These are phyloP conservation scores for Cyphomyrus plagiostoma DNA, from an alignment of 2,113 vertebrate genomes.

Conservation along the genomic window DNA sequence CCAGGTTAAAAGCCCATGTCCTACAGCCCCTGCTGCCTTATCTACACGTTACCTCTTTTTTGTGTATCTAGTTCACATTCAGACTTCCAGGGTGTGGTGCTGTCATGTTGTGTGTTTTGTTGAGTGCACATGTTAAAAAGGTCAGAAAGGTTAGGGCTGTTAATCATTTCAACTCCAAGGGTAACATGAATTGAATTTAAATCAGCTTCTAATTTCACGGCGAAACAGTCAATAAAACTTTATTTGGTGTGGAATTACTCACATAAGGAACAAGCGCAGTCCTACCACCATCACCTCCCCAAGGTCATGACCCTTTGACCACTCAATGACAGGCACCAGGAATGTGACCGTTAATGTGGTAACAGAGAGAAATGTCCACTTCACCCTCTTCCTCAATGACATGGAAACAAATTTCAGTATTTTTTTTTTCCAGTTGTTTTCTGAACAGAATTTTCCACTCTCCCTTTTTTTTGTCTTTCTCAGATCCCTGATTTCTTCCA, in stretches of 20 bases:
- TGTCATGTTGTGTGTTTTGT: not conserved
- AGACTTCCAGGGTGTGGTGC: not conserved
- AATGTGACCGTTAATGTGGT: not conserved
- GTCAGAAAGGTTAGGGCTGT: not conserved
- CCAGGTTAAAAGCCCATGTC: not conserved
- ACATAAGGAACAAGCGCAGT: not conserved
- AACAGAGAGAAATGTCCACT: not conserved
- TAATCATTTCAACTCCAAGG: not conserved
- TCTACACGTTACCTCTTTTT: not conserved
- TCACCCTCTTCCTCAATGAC: not conserved
- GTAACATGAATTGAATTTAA: constrained; percentile 10
- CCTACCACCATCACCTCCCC: not conserved
- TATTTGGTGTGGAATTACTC: not conserved
- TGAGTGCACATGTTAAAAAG: not conserved
- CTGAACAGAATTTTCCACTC: not conserved
- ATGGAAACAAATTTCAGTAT: not conserved
- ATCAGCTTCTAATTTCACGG: constrained; percentile 5
- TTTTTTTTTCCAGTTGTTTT: not conserved
- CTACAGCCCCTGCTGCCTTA: not conserved
- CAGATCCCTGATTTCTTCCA: not conserved
- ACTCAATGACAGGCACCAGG: not conserved
- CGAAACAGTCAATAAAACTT: not conserved
- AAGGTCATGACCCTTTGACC: not conserved
- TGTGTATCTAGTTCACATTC: not conserved
- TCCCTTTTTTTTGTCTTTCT: not conserved